Evolutionary conservation across 2,113 vertebrate genomes (phyloP).

Genomic region (Xerus inauris): DNA sequence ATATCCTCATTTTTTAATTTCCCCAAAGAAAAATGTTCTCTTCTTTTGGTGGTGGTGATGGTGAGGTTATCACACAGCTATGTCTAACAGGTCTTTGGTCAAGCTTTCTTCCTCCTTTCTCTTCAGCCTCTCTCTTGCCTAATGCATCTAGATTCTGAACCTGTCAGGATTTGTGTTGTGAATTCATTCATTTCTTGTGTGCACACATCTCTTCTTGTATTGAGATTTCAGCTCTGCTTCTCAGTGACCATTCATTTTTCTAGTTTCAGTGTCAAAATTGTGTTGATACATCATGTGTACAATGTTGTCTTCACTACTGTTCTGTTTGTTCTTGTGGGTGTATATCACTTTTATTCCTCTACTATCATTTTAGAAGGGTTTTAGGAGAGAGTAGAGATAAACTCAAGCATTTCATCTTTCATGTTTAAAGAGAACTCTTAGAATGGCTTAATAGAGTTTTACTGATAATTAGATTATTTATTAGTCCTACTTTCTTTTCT

Average conservation of each 20-base stretch:
- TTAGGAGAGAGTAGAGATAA: neutral
- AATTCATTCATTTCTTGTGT: neutral
- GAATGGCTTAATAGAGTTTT: neutral
- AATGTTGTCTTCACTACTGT: neutral
- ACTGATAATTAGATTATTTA: neutral
- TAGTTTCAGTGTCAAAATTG: neutral
- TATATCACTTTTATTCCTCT: neutral
- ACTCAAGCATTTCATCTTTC: neutral
- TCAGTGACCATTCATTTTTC: neutral
- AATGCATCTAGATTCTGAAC: neutral
- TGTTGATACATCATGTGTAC: neutral
- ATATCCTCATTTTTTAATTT: neutral
- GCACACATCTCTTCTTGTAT: neutral
- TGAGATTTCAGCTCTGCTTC: neutral
- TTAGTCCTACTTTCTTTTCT: neutral
- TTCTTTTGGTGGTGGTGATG: neutral
- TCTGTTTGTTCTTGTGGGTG: neutral
- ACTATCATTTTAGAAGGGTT: neutral
- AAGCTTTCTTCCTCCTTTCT: neutral
- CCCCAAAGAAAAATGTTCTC: neutral
- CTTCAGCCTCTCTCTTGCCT: neutral
- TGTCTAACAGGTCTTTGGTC: neutral
- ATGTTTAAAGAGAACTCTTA: neutral
- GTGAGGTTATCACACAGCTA: neutral
- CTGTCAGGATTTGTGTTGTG: neutral